Evolutionary conservation across 2,113 vertebrate species (phyloP), one percentile per base, ranked within the genome.

Genomic region (Nannobrachium achirus): DNA sequence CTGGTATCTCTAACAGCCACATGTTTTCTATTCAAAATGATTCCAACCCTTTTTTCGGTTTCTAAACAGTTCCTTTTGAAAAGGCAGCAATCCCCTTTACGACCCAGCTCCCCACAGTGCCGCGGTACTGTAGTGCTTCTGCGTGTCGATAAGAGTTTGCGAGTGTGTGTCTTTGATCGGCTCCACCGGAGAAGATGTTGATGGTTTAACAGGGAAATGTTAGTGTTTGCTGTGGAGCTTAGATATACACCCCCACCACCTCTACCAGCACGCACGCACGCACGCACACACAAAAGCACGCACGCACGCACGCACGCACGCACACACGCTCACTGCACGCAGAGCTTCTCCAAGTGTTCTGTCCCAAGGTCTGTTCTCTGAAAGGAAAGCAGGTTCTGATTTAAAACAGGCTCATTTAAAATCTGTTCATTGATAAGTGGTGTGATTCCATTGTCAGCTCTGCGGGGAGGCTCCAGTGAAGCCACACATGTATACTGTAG

Each of bases 1-100:
- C 69, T 82, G 84, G 89, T 93, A 93, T 93, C 92, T 92, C 82
- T 63, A 84, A 79, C 78, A 77, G 77, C 88, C 90, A 92, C 86
- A 91, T 89, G 89, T 88, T 92, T 33, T 87, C 76, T 81, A 89
- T 89, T 85, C 79, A 79, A 86, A 88, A 88, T 79, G 20, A 62
- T 84, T 86, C 72, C 15, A 64, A 79, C 66, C 82, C 76, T 73
- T 69, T 75, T 38, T 69, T 51, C 49, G 75, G 42, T 66, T 66
- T 80, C 52, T 67, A 81, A 88, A 88, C 84, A 78, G 66, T 87
- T 83, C 63, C 86, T 86, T 90, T 83, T 92, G 80, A 87, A 89
- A 91, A 33, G 85, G 81, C 75, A 73, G 70, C 86, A 88, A 90
- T 91, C 89, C 90, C 84, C 75, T 91, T 89, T 83, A 83, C 83